These are phyloP conservation scores for Ctenomys sociabilis DNA, from an alignment of 2,113 vertebrate genomes.

Conservation along the genomic window DNA sequence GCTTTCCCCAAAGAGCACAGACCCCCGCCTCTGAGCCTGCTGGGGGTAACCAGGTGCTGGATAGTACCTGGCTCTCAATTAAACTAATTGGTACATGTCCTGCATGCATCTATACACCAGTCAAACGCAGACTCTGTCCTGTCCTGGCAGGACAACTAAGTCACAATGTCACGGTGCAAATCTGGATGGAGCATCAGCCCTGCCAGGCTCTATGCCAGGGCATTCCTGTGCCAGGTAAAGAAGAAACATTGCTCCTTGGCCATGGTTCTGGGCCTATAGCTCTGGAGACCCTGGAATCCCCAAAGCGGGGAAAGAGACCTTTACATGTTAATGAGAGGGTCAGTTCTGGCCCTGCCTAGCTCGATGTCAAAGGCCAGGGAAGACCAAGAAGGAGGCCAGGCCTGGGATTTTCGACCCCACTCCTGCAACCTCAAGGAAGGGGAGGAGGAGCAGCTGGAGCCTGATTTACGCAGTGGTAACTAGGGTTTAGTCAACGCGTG, in stretches of 20 bases:
- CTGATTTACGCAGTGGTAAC: accelerated
- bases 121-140: background rate
- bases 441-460: background rate
- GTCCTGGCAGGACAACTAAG: accelerated
- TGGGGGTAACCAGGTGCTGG: accelerated
- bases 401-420: background rate
- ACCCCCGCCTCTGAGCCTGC: accelerated
- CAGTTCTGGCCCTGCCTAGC: background rate
- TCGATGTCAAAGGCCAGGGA: background rate
- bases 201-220: background rate
- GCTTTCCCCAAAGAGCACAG: background rate
- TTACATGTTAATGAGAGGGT: background rate
- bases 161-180: background rate
- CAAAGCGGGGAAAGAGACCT: accelerated
- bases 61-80: no score
- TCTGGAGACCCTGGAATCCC: background rate
- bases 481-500: accelerated
- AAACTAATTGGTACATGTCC: background rate
- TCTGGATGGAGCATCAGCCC: no score
- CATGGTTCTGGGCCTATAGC: background rate
- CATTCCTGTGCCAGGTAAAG: accelerated
- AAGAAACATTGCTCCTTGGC: background rate
- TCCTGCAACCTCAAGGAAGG: background rate
- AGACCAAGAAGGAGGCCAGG: background rate
- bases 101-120: accelerated